A percentile compares a stretch with the other conserved stretches of the same genome.
These are phyloP conservation scores for Axea sp. DNA, from an alignment of 2,888 invertebrate species.

Conservation along the genomic window DNA sequence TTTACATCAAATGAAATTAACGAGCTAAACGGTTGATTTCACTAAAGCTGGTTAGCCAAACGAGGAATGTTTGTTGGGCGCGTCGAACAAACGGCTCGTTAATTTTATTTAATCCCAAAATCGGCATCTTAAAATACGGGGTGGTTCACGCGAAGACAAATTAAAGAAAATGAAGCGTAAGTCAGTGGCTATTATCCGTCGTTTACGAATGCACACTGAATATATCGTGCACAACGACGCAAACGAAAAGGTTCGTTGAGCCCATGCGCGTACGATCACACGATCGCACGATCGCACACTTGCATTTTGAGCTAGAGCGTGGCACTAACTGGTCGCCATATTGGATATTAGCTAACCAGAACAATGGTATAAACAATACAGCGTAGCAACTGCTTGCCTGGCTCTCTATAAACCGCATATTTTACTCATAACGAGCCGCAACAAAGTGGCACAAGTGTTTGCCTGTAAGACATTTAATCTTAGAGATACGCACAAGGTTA, in stretches of 20 bases:
- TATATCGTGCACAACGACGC: constrained; percentile 6
- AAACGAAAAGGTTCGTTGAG: constrained; percentile 22
- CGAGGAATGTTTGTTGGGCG: constrained; percentile 15
- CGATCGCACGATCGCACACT: constrained; percentile 46
- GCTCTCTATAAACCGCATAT: constrained; percentile 39
- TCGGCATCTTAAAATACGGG: constrained; percentile 3
- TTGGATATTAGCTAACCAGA: constrained; percentile 79
- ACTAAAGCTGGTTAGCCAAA: constrained; percentile 36
- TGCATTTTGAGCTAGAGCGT: constrained; percentile 56
- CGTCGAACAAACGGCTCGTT: constrained; percentile 14
- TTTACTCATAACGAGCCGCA: constrained; percentile 14
- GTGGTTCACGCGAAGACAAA: background rate
- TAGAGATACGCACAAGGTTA: constrained; percentile 17
- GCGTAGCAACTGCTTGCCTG: constrained; percentile 61
- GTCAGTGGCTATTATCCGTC: constrained; percentile 70
- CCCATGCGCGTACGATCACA: constrained; percentile 31
- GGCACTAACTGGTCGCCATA: constrained; percentile 77
- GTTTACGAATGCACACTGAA: constrained; percentile 66
- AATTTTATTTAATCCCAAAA: constrained; percentile 16
- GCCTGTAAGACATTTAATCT: constrained; percentile 46
- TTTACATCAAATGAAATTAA: constrained; percentile 25
- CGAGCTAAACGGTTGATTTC: constrained; percentile 35
- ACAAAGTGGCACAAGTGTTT: constrained; percentile 29
- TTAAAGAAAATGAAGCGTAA: constrained; percentile 59
- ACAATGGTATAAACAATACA: constrained; percentile 77